Conservation (phyloP, 2,113 vertebrate genomes). For the Monarcha castaneiventris region DNA sequence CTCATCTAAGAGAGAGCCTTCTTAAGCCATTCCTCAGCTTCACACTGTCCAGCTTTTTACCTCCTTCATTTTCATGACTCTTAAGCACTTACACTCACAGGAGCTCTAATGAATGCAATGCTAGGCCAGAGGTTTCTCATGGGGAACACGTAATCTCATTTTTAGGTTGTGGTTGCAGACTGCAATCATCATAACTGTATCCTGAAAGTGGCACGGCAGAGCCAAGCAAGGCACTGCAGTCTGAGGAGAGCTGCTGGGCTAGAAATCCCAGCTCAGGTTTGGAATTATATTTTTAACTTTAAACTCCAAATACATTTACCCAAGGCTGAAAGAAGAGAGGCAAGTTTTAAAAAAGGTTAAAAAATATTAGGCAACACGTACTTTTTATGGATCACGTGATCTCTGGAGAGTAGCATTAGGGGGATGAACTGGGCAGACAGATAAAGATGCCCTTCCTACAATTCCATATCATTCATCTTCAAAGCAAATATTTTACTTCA, state of each 20-base stretch:
- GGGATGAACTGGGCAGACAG: background rate
- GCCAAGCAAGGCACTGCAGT: background rate
- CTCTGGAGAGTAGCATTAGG: background rate
- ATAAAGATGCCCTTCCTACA: background rate
- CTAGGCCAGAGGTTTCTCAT: background rate
- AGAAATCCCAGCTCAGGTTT: slow-evolving; percentile 1
- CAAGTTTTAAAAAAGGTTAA: background rate
- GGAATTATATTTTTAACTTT: background rate
- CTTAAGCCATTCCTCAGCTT: background rate
- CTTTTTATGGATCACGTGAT: background rate
- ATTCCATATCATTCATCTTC: background rate
- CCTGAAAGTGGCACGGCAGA: background rate
- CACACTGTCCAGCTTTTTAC: background rate
- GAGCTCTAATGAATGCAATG: background rate
- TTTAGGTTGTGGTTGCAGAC: background rate
- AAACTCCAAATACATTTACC: background rate
- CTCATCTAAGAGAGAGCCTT: background rate
- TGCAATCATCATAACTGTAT: background rate
- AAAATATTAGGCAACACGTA: background rate
- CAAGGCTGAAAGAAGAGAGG: background rate
- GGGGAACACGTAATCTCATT: background rate
- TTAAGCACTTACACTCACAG: background rate
- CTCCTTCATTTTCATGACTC: background rate
- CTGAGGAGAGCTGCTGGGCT: background rate
- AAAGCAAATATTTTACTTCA: background rate